Base-by-base conservation (phyloP, 2,797 vertebrate species). In the Acrossocheilus wenchowensis region DNA sequence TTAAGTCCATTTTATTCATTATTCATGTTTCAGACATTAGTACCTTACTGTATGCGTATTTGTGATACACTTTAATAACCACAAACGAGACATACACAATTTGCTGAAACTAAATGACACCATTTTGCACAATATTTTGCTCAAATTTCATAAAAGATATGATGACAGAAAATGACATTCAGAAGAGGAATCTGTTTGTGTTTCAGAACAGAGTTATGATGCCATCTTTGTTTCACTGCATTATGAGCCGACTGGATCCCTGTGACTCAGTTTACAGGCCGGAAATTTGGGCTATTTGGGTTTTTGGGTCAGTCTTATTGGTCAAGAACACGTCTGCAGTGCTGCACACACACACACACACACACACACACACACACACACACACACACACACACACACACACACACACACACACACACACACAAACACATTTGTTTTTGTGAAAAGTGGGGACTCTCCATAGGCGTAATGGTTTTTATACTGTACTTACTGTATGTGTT, bases 291-390 rank as follows among this genome's bases (percentile, higher is more conserved):
- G 52, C 6, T 57, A 54, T 54, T 81, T 73, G 52, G 83, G 36
- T 62, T 57, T 82, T 87, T 82, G 39, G 50, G 80, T 82, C 64
- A 83, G 66, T 41, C 30, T 71, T 71, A 72, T 64, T 50, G 50
- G n/a, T 87, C 86, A 82, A 54, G 48, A 82, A 77, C 77, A 69
- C 26, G 17, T 30, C 34, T 74, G 21, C 11, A 74, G 34, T 14
- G 66, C 4, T 30, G n/a, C 17, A 15, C 74, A 43, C 48, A 36
- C 57, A 17, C 26, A 10, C 72, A 79, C 15, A 48, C 74, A 69
- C 73, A 50, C 57, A 48, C 82, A 19, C 54, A 77, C 69, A 14
- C 69, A 84, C 6, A 57, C 17, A 60, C 17, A 75, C 64, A 74
- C 54, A 62, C 43, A 23, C 62, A 41, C 39, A 75, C 6, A 2